Evolutionary conservation across 2,888 invertebrate genomes (phyloP), one percentile per base, ranked within the genome.

Genomic region (Lepidocyrtoides sp.): DNA sequence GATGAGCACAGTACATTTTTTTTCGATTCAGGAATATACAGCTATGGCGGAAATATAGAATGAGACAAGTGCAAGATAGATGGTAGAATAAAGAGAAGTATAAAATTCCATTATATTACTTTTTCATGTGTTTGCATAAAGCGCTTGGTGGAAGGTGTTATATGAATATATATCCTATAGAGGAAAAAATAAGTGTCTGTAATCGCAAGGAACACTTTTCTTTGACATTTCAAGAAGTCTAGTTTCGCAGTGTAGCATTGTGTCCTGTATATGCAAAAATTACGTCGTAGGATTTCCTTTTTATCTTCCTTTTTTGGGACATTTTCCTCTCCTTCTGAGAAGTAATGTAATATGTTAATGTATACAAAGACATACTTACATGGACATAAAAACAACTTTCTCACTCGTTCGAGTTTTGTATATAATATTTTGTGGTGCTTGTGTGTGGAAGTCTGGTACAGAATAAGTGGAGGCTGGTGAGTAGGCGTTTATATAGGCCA

Each of bases 21-120:
- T n/a, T n/a, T n/a, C n/a, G n/a, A n/a, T n/a, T n/a, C n/a, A n/a
- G 14, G 60, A 23, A 23, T 10, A 26, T 10, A 60, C 26, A n/a
- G 44, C 41, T 23, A 69, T 48, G 32, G 36, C 81, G 88, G 88
- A 89, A 89, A 82, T 72, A 51, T 63, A n/a, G 54, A 63, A 89
- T 82, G 72, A 57, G 82, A 63, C 54, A 72, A 23, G 44, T 44
- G 17, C 20, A 83, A 82, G 88, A 89, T 89, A 82, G 69, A 89
- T 82, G 69, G 48, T 14, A 79, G n/a, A 26, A 48, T 79, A 51
- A 51, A 51, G n/a, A 79, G 79, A 79, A 29, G 36, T 66, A 8
- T 14, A 12, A 4, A n/a, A n/a, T n/a, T 66, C 36, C 14, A 14
- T 66, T n/a, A n/a, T n/a, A n/a, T n/a, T n/a, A n/a, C n/a, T n/a